phyloP scores from a whole-genome alignment of 2,113 vertebrate genomes.

The Saimiri boliviensis region DNA sequence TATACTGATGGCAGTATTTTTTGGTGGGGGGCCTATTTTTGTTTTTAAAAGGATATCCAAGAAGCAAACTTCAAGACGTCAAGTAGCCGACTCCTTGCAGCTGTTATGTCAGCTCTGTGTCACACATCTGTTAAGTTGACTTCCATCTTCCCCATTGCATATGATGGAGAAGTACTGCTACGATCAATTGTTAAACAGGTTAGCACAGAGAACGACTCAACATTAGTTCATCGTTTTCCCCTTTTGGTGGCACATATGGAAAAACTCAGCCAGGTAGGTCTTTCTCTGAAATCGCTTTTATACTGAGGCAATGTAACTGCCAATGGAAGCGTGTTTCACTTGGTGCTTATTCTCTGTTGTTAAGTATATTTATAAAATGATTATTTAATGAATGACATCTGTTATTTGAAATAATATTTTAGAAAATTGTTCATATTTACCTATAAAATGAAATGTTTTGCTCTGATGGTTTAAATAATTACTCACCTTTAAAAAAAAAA shows the following conservation, averaged over 20 bases:
- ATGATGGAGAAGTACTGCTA: conserved; percentile 95
- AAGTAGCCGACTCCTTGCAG: conserved; percentile 96
- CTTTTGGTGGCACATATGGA: conserved; percentile 98
- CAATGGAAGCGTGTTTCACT: not conserved
- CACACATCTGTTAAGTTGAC: conserved; percentile 97
- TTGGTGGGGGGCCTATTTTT: not conserved
- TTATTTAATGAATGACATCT: not conserved
- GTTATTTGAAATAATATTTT: not conserved
- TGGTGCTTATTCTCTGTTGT: not conserved
- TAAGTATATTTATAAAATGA: conserved; percentile 6
- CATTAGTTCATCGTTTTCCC: conserved; percentile 96
- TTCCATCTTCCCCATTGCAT: conserved; percentile 98
- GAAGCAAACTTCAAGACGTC: conserved; percentile 99
- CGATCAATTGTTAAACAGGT: conserved; percentile 97
- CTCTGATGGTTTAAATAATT: not conserved
- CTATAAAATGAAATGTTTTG: not conserved
- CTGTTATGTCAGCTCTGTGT: conserved; percentile 98
- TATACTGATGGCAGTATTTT: conserved; percentile 25
- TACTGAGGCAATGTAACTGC: not conserved
- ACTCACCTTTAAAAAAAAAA: conserved; percentile 16
- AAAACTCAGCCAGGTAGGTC: conserved; percentile 96
- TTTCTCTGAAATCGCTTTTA: not conserved
- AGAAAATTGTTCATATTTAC: not conserved
- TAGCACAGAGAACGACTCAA: conserved; percentile 98
- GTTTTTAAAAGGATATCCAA: conserved; percentile 92